Conservation (phyloP, 2,797 vertebrate genomes). For the Streptopelia turtur region DNA sequence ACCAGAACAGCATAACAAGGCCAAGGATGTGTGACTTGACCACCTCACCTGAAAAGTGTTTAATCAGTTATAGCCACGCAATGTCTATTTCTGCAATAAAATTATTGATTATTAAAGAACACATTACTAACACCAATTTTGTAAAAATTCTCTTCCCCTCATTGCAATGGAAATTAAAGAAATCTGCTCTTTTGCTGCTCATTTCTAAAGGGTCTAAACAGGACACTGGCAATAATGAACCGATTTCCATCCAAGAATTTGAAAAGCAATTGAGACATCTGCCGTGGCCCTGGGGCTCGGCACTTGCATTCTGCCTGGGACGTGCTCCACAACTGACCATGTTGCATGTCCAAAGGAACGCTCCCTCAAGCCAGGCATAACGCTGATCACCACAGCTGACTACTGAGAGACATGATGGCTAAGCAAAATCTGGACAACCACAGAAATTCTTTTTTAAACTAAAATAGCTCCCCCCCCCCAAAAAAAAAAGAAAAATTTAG, state of each 20-base stretch:
- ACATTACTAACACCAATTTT: neutral
- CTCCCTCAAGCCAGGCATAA: neutral
- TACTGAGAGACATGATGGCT: neutral
- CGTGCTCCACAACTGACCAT: neutral
- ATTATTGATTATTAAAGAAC: neutral
- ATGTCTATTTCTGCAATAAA: neutral
- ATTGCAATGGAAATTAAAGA: neutral
- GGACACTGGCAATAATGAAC: slow-evolving; percentile 33
- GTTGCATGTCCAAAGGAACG: neutral
- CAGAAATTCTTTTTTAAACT: neutral
- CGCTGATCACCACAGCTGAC: neutral
- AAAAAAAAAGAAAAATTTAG: rapidly evolving
- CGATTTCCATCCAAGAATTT: neutral
- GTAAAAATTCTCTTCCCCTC: neutral
- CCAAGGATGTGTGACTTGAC: neutral
- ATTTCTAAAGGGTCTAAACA: slow-evolving; percentile 10
- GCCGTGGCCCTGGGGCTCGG: neutral
- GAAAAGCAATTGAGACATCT: slow-evolving; percentile 54
- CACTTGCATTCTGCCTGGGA: neutral
- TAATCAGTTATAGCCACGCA: neutral
- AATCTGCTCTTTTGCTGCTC: neutral
- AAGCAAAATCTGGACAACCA: slow-evolving; percentile 10
- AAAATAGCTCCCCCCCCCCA: neutral
- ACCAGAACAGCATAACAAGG: neutral
- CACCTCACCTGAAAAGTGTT: neutral